Percentiles rank a stretch among this genome's conserved stretches.
phyloP scores from a whole-genome alignment of 2,113 vertebrate species.

The Sphaerodactylus townsendi region DNA sequence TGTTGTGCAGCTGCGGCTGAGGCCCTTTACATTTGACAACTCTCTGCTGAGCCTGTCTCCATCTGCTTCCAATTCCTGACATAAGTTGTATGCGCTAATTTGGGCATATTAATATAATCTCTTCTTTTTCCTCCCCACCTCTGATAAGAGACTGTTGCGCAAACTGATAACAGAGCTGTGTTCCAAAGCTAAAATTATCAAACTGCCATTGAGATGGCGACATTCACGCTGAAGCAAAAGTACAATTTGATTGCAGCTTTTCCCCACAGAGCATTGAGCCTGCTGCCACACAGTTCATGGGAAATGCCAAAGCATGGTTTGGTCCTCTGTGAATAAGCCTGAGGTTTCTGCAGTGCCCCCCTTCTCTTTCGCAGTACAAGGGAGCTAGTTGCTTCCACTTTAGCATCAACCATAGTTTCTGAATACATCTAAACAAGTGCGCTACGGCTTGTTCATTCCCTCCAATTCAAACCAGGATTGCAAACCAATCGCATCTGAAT shows the following conservation, averaged over 20 bases:
- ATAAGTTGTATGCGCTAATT: conserved; percentile 20
- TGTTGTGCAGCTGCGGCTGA: conserved; percentile 11
- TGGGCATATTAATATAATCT: conserved; percentile 19
- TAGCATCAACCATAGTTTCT: too few species aligned
- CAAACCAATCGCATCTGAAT: too few species aligned
- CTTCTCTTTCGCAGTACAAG: too few species aligned
- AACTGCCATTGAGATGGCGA: not conserved
- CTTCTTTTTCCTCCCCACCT: not conserved
- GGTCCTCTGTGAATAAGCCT: too few species aligned
- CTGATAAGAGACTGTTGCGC: not conserved
- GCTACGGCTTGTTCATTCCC: too few species aligned
- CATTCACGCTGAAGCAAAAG: not conserved
- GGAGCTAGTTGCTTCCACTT: too few species aligned
- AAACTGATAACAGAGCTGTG: not conserved
- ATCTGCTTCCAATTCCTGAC: conserved; percentile 14
- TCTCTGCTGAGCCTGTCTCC: conserved; percentile 28
- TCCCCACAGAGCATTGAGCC: not conserved
- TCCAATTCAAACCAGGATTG: too few species aligned
- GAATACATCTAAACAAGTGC: too few species aligned
- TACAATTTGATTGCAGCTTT: not conserved
- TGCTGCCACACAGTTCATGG: not conserved
- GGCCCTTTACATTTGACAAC: conserved; percentile 25
- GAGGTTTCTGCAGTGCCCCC: too few species aligned
- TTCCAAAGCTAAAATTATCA: not conserved
- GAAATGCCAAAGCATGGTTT: too few species aligned